Evolutionary conservation across 2,888 invertebrate genomes (phyloP).

Genomic region (Gnatocerus cornutus): DNA sequence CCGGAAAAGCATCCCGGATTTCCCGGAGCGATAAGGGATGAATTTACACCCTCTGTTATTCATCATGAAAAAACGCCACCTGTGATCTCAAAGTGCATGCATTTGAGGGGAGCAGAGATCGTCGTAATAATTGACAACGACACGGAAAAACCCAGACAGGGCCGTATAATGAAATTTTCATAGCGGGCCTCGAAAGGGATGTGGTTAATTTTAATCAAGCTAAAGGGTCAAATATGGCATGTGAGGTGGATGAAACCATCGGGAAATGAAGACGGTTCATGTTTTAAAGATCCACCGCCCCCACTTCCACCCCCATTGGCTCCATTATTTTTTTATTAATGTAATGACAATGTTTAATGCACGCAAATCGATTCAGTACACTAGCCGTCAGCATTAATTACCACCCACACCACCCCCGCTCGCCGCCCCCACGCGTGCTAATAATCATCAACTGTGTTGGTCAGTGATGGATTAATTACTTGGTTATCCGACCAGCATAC

Average conservation of each 20-base stretch:
- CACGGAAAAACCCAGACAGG: neutral
- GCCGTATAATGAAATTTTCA: neutral
- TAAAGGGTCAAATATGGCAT: neutral
- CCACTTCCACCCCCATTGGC: neutral
- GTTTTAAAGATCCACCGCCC: no score
- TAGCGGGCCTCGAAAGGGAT: neutral
- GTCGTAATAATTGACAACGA: neutral
- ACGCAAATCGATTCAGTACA: slow-evolving; percentile 9
- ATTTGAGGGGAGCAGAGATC: neutral
- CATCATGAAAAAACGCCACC: neutral
- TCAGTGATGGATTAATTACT: slow-evolving; percentile 40
- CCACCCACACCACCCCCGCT: slow-evolving; percentile 5
- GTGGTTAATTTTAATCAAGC: slow-evolving; percentile 4
- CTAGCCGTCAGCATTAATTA: slow-evolving; percentile 28
- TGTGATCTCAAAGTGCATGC: neutral
- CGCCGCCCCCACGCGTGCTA: slow-evolving; percentile 14
- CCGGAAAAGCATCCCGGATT: neutral
- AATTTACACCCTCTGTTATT: neutral
- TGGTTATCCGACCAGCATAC: slow-evolving; percentile 26
- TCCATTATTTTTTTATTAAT: slow-evolving; percentile 3
- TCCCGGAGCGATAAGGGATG: neutral
- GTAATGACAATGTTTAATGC: slow-evolving; percentile 13
- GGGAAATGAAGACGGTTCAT: no score
- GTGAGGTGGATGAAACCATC: neutral
- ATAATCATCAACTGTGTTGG: slow-evolving; percentile 33